Percentiles rank a stretch among this genome's conserved stretches.
Conservation (phyloP, 2,888 invertebrate species). For the Ormyrus thymus region DNA sequence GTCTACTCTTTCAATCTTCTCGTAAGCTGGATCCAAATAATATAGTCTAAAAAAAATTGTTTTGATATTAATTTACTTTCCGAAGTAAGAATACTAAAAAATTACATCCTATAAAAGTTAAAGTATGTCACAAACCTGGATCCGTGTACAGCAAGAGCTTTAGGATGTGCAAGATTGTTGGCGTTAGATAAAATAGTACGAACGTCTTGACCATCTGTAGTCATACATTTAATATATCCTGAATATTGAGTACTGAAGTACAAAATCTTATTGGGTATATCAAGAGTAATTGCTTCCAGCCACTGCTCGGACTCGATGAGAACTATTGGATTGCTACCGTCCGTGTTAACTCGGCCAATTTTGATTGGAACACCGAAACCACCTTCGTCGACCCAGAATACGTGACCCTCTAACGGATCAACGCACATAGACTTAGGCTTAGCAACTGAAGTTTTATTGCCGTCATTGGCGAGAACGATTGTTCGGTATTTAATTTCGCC, state of each 20-base stretch:
- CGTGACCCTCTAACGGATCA: conserved; percentile 93
- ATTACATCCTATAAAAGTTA: neutral
- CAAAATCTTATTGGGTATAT: conserved; percentile 86
- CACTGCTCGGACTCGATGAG: conserved; percentile 83
- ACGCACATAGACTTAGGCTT: conserved; percentile 91
- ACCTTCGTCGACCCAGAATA: conserved; percentile 97
- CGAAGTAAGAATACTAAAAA: neutral
- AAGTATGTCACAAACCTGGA: conserved; percentile 24
- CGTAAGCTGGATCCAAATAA: conserved; percentile 91
- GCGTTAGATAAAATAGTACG: conserved; percentile 82
- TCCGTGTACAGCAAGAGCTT: conserved; percentile 88
- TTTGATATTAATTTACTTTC: neutral
- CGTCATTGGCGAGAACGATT: conserved; percentile 92
- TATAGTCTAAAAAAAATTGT: conserved; percentile 81
- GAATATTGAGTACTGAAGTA: conserved; percentile 92
- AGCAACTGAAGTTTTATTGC: conserved; percentile 89
- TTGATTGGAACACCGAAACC: conserved; percentile 92
- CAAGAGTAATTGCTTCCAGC: conserved; percentile 91
- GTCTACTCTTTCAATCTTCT: conserved; percentile 91
- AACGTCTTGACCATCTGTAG: conserved; percentile 83
- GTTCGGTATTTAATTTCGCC: conserved; percentile 89
- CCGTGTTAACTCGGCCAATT: conserved; percentile 94
- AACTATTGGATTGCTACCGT: conserved; percentile 87
- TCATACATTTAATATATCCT: conserved; percentile 82
- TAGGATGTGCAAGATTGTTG: conserved; percentile 86